phyloP scores from a whole-genome alignment of 2,797 vertebrate genomes.

The Hapalemur alaotrensis region DNA sequence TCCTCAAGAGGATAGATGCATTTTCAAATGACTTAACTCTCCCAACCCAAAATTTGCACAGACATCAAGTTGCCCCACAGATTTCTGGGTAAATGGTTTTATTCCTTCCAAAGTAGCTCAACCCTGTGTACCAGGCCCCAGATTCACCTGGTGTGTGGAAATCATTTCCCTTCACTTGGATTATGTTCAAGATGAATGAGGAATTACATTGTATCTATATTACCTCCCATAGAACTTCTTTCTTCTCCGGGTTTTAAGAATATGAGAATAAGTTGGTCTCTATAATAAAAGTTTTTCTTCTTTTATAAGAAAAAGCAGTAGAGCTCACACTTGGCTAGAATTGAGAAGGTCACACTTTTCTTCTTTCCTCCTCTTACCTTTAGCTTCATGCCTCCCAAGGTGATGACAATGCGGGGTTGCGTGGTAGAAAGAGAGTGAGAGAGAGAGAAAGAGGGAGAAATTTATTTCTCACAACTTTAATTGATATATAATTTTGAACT shows the following conservation, averaged over 20 bases:
- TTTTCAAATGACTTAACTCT: not conserved
- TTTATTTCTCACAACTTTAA: not conserved
- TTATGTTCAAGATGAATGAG: not conserved
- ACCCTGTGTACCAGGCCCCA: not conserved
- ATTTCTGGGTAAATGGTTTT: not conserved
- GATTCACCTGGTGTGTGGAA: not conserved
- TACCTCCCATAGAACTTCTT: not conserved
- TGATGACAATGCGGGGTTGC: not conserved
- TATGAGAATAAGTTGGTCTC: not conserved
- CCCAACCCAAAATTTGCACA: not conserved
- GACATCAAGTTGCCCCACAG: not conserved
- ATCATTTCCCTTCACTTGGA: not conserved
- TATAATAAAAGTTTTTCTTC: not conserved
- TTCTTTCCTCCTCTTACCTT: not conserved
- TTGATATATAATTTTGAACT: not conserved
- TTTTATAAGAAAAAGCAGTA: not conserved
- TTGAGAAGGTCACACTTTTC: not conserved
- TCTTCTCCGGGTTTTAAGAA: not conserved
- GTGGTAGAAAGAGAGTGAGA: not conserved
- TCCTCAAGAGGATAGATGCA: not conserved
- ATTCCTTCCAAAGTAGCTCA: not conserved
- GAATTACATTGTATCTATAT: not conserved
- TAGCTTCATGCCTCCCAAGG: not conserved
- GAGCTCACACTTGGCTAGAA: not conserved
- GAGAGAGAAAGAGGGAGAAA: not conserved